Base-by-base conservation (phyloP, 2,113 vertebrate genomes). In the Podilymbus podiceps region DNA sequence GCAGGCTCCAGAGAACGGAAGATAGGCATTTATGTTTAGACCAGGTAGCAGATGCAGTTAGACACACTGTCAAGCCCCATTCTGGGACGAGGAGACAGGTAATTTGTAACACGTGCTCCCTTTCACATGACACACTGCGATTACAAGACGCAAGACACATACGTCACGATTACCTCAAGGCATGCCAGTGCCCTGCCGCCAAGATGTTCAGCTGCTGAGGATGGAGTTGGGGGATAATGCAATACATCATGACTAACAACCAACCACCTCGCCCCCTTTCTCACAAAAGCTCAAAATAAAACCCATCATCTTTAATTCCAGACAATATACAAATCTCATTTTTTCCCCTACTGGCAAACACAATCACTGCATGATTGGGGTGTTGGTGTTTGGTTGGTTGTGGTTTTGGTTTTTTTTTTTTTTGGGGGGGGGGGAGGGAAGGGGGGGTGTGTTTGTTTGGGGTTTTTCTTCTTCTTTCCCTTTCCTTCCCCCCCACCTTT, bases 1-100 rank as follows among this genome's bases (percentile, higher is more conserved):
- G 97, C 90, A 96, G 77, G 75, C 91, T 93, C 87, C 93, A 93
- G 95, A 95, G 94, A 94, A 52, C 6, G 31, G 85, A 88, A 95
- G 85, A 38, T 0, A 82, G 78, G 82, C 19, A 78, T n/a, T 74
- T 58, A 80, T 40, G 81, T 75, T 93, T 78, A 93, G 59, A 89
- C 35, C 38, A 42, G 67, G 47, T 66, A 93, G 58, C 92, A 76
- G 92, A 82, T 84, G 93, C 80, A 91, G 55, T 63, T 21, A 88
- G 63, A 84, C 83, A 23, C 3, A 47, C 44, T 79, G 84, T 64
- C 93, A 94, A 94, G 93, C 66, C 44, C 5, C 3, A 33, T 93
- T 95, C 97, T 71, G 93, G 80, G 94, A 89, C 4, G 38, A 90
- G 56, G 77, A 76, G 74, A 92, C 91, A 72, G 67, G 25, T 18